Conservation (phyloP, 2,797 vertebrate genomes). For the Babyrousa celebensis region DNA sequence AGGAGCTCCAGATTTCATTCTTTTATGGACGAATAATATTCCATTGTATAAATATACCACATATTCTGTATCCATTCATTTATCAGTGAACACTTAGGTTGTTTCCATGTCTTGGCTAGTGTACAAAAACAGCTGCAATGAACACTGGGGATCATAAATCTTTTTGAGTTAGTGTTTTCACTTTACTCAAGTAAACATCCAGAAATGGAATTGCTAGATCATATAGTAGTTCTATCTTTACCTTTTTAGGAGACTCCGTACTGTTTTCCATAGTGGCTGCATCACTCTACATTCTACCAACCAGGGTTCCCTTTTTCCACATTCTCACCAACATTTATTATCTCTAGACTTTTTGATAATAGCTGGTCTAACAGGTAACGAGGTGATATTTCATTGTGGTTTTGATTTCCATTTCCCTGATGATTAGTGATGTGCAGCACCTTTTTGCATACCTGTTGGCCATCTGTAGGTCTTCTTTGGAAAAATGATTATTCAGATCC, state of each 20-base stretch:
- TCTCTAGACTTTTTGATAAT: neutral
- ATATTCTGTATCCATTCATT: neutral
- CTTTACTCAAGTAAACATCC: neutral
- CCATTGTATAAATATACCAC: too few species aligned
- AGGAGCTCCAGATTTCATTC: too few species aligned
- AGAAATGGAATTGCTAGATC: neutral
- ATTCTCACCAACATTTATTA: neutral
- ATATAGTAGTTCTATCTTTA: neutral
- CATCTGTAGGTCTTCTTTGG: neutral
- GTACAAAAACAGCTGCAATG: neutral
- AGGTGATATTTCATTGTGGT: neutral
- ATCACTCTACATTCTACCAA: neutral
- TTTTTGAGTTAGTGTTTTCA: neutral
- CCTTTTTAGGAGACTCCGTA: neutral
- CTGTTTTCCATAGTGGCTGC: neutral
- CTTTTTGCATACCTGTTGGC: neutral
- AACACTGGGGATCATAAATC: neutral
- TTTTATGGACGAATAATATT: too few species aligned
- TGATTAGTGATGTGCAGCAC: neutral
- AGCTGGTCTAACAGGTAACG: neutral
- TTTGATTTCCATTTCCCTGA: constrained; percentile 2
- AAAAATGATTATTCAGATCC: neutral
- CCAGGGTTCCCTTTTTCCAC: neutral
- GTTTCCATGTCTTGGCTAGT: neutral
- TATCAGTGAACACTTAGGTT: neutral